Evolutionary conservation across 23 tunicate species (phyloP), one percentile per base, ranked within the genome.

Genomic region (Halocynthia aurantium): DNA sequence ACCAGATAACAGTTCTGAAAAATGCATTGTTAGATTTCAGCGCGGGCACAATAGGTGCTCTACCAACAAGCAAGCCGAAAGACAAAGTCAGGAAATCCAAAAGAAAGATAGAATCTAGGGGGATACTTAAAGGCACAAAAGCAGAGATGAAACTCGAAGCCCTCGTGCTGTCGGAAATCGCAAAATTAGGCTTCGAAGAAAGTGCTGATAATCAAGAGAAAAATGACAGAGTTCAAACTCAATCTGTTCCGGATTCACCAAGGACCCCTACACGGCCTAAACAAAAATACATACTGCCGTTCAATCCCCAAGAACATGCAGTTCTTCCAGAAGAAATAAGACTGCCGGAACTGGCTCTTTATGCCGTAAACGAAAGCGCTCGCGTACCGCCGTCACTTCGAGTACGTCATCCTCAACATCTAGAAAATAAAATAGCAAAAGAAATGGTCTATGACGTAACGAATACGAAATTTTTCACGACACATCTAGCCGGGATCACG

Each of bases 401-500:
- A 74, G 78, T 54, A 13, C 78, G 64, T 12, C 63, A 55, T 49
- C 56, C 64, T 5, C 19, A 40, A 8, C 44, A 31, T 31, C 4
- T 31, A 31, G 44, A 31, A 31, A 31, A 31, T 31, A 31, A 31
- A 31, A 31, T 31, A 31, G 11, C 57, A 8, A 74, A 74, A 54
- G 77, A 84, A 55, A 72, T 18, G 20, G 82, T 65, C n/a, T 55
- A 53, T 31, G 56, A 49, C 49, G 57, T 67, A 5, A 17, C 75
- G 8, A 52, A 51, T 50, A 81, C 72, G 69, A 81, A 77, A 63
- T 90, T 90, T 72, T 70, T 84, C 55, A 90, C 97, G 10, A 90
- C 86, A 0, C 87, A 90, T 63, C 77, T 81, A 8, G 97, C 97
- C 40, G 97, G 97, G 18, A 81, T 90, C 52, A 84, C 90, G 10